Evolutionary conservation across 2,888 invertebrate genomes (phyloP).

Genomic region (Nymphalis urticae): DNA sequence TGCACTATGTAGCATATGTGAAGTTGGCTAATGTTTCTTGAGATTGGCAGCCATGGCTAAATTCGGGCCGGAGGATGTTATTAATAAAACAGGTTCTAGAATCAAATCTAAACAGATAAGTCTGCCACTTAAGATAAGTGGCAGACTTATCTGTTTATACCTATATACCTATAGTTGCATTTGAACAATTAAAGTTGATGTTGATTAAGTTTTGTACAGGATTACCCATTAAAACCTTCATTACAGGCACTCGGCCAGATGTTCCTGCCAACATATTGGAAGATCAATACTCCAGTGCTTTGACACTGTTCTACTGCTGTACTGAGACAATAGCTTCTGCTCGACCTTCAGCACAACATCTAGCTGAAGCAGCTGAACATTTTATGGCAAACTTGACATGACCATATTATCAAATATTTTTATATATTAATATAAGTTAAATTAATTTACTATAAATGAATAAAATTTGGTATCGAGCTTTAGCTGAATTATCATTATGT

Average conservation of each 20-base stretch:
- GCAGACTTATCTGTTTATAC: too few relatives aligned
- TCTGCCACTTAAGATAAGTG: too few relatives aligned
- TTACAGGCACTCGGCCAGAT: slow-evolving; percentile 85
- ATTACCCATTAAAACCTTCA: background rate
- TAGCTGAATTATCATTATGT: background rate
- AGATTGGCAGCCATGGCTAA: too few relatives aligned
- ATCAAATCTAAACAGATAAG: too few relatives aligned
- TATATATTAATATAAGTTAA: background rate
- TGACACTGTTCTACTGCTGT: slow-evolving; percentile 87
- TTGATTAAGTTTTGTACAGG: background rate
- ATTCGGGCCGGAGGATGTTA: too few relatives aligned
- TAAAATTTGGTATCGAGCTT: slow-evolving; percentile 9
- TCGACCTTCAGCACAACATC: slow-evolving; percentile 83
- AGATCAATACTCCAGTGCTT: slow-evolving; percentile 82
- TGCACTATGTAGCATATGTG: too few relatives aligned
- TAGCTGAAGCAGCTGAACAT: slow-evolving; percentile 46
- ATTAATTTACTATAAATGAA: background rate
- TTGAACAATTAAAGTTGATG: too few relatives aligned
- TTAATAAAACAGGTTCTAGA: too few relatives aligned
- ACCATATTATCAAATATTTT: background rate
- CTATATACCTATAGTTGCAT: too few relatives aligned
- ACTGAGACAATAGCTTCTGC: slow-evolving; percentile 82
- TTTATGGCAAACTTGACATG: slow-evolving; percentile 27
- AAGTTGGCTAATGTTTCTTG: too few relatives aligned
- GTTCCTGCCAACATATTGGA: slow-evolving; percentile 83